phyloP scores from a whole-genome alignment of 2,888 invertebrate genomes.

The Lasioglossum zephyrum region DNA sequence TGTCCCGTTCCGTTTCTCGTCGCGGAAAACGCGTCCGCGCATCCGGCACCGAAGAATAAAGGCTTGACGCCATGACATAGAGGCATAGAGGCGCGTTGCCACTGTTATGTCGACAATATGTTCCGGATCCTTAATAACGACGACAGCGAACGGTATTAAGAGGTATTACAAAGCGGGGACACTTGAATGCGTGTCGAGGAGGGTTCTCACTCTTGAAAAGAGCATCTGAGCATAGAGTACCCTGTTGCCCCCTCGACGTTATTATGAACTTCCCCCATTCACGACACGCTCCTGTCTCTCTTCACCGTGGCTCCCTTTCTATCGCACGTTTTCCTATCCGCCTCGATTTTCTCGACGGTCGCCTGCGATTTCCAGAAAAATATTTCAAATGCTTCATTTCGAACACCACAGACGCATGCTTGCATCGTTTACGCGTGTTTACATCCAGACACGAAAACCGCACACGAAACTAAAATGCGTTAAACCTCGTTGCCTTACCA shows the following conservation, averaged over 20 bases:
- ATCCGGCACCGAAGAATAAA: slow-evolving; percentile 55
- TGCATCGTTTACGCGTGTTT: too few species aligned
- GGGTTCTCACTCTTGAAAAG: slow-evolving; percentile 80
- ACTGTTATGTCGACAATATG: slow-evolving; percentile 78
- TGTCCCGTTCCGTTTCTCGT: slow-evolving; percentile 36
- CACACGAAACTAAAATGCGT: neutral
- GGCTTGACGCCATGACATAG: slow-evolving; percentile 75
- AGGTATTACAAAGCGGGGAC: slow-evolving; percentile 82
- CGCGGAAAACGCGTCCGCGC: slow-evolving; percentile 32
- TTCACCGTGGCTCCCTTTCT: slow-evolving; percentile 44
- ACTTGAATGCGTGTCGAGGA: slow-evolving; percentile 81
- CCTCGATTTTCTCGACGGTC: slow-evolving; percentile 54
- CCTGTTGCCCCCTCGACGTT: slow-evolving; percentile 74
- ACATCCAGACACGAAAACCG: too few species aligned
- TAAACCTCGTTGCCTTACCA: neutral
- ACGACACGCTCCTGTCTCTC: slow-evolving; percentile 70
- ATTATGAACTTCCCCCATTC: slow-evolving; percentile 78
- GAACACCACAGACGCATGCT: too few species aligned
- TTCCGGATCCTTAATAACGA: slow-evolving; percentile 81
- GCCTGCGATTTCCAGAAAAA: neutral
- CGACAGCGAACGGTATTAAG: slow-evolving; percentile 80
- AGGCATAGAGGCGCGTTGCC: slow-evolving; percentile 57
- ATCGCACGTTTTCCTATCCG: slow-evolving; percentile 6
- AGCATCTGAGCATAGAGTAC: slow-evolving; percentile 77
- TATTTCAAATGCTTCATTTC: neutral